phyloP scores from a whole-genome alignment of 2,113 vertebrate genomes.

The Myiopsitta monachus region DNA sequence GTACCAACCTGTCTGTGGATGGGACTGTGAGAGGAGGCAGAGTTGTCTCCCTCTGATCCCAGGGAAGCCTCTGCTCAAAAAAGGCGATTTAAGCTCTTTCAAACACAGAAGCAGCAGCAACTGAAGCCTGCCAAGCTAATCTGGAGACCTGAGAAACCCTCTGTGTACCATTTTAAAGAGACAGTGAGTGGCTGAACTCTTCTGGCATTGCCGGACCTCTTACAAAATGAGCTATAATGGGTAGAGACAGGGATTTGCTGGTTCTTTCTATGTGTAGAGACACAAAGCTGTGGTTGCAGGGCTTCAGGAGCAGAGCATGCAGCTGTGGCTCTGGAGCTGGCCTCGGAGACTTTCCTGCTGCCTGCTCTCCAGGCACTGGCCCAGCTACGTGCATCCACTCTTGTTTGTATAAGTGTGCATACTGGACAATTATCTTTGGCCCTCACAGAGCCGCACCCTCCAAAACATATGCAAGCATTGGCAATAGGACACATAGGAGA shows the following conservation, averaged over 20 bases:
- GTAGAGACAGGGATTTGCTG: not conserved
- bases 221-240: accelerated
- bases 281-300: not conserved
- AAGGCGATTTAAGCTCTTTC: not conserved
- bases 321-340: not conserved
- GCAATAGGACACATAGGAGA: not conserved
- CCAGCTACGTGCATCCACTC: conserved; percentile 33
- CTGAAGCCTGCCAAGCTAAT: not conserved
- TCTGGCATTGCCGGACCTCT: not conserved
- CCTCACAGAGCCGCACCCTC: not conserved
- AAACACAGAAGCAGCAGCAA: not conserved
- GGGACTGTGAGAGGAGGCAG: not conserved
- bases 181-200: not conserved
- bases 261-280: not conserved
- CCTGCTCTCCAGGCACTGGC: conserved; percentile 6
- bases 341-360: not conserved
- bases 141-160: not conserved
- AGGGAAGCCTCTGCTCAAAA: not conserved
- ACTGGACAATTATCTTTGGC: conserved; percentile 52
- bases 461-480: conserved; percentile 24
- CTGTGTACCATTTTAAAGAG: not conserved
- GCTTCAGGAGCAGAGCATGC: not conserved
- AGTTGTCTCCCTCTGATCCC: not conserved
- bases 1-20: not conserved
- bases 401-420: conserved; percentile 12